Evolutionary conservation across 2,888 invertebrate genomes (phyloP), one percentile per base, ranked within the genome.

Genomic region (Norana najaformis): DNA sequence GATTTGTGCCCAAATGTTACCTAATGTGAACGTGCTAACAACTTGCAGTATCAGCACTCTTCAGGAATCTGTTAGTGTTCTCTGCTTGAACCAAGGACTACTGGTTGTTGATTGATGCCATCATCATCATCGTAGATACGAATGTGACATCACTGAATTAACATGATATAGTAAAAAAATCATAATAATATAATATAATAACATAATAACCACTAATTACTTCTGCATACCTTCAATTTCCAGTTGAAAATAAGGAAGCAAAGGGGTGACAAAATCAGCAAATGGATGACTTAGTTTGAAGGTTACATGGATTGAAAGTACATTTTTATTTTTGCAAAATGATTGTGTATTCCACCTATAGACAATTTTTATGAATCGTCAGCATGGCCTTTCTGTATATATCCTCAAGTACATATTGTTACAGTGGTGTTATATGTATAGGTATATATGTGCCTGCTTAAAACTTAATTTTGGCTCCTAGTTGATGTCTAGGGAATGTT

Each of bases 41-140:
- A 41, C 41, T 18, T 41, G 16, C n/a, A n/a, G n/a, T n/a, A n/a
- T n/a, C n/a, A n/a, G n/a, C n/a, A n/a, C 41, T 41, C 41, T 41
- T 16, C 41, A 41, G 14, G 41, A 41, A 41, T 41, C 41, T 16
- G 41, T 41, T 41, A 41, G 18, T 41, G 41, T 13, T 41, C 13
- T 23, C 47, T 47, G 47, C 23, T 11, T 47, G 47, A 47, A 47
- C 23, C 47, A 47, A 20, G 23, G 2, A 47, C 47, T 47, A 11
- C 18, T 41, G 41, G 41, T 41, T 41, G 16, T 13, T 41, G 41
- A 41, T 16, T 41, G 41, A 41, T 13, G 41, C 16, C n/a, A n/a
- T 69, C 69, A 69, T 69, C 69, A n/a, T 69, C 69, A 69, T n/a
- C n/a, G n/a, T n/a, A n/a, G n/a, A 69, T n/a, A 69, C 69, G 69